Conservation (phyloP, 2,888 invertebrate genomes). For the Hetaerina titia region DNA sequence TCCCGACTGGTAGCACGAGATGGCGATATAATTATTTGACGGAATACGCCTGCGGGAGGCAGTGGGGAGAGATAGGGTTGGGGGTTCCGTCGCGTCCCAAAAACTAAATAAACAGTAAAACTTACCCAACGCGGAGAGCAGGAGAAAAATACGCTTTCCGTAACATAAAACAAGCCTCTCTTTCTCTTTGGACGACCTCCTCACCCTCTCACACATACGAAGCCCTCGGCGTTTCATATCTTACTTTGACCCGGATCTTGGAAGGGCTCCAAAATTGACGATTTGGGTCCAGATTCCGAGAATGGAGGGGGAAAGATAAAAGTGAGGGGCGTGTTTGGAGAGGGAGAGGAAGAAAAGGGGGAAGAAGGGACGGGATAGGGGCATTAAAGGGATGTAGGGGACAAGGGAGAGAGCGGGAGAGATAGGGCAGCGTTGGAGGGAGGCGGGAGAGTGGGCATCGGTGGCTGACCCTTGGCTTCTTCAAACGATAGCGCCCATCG, state of each 20-base stretch:
- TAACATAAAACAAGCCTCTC: neutral
- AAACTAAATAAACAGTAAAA: neutral
- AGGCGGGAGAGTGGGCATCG: neutral
- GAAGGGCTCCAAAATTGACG: slow-evolving; percentile 61
- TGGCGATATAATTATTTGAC: neutral
- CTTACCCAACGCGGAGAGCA: neutral
- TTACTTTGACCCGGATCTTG: slow-evolving; percentile 57
- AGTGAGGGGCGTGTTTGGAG: neutral
- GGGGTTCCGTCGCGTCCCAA: neutral
- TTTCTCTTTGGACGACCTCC: neutral
- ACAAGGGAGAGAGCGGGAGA: neutral
- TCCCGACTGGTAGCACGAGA: neutral
- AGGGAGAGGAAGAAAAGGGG: neutral
- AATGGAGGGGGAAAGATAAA: neutral
- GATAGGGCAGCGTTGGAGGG: neutral
- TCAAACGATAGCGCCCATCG: slow-evolving; percentile 24
- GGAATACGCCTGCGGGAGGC: neutral
- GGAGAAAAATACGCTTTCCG: neutral
- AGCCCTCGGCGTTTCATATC: slow-evolving; percentile 31
- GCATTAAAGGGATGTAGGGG: neutral
- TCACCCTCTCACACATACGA: neutral
- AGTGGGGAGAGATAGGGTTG: neutral
- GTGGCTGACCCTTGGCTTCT: slow-evolving; percentile 23
- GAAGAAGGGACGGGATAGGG: neutral
- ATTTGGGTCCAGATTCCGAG: slow-evolving; percentile 25